Base-by-base conservation (phyloP, 2,888 invertebrate genomes). In the Ophraella communa region DNA sequence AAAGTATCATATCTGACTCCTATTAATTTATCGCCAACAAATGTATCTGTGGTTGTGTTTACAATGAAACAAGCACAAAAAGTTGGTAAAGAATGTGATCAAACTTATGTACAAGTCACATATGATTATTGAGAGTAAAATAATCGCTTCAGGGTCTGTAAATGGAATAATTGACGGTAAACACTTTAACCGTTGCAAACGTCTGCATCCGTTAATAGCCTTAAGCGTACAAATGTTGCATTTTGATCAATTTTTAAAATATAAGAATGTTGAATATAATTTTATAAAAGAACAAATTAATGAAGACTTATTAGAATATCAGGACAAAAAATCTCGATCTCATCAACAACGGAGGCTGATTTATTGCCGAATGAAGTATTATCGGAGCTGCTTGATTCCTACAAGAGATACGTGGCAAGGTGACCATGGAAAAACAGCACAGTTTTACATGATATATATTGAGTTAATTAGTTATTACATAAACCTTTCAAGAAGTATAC, bases 21-120 rank as follows among this genome's bases (percentile, higher is more conserved):
- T 1, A 77, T 77, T 5, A 75, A 78, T 69, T n/a, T n/a, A n/a
- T 76, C 78, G 35, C 76, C 78, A 14, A 77, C 77, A 27, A 63
- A 74, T 62, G 39, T 4, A 35, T 57, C 72, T 18, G 75, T 75
- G 0, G 75, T 76, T 21, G 14, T 33, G 5, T 62, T 72, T 57
- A 76, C 75, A 44, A 74, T 76, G 75, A 53, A 44, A 60, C 68
- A 70, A 65, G 64, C 62, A 27, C 66, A 64, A 67, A 66, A 71
- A 60, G 62, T 72, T 54, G 71, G 67, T 61, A 44, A 61, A 56
- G 75, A 76, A 67, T 68, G 67, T 51, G 52, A 57, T 14, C 65
- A 73, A 67, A 21, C 18, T 21, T 70, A 71, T 44, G 73, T 56
- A 0, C 67, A 74, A 69, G 73, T 78, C 0, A 77, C 77, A n/a